phyloP scores from a whole-genome alignment of 2,797 vertebrate species.

The Anas bahamensis region DNA sequence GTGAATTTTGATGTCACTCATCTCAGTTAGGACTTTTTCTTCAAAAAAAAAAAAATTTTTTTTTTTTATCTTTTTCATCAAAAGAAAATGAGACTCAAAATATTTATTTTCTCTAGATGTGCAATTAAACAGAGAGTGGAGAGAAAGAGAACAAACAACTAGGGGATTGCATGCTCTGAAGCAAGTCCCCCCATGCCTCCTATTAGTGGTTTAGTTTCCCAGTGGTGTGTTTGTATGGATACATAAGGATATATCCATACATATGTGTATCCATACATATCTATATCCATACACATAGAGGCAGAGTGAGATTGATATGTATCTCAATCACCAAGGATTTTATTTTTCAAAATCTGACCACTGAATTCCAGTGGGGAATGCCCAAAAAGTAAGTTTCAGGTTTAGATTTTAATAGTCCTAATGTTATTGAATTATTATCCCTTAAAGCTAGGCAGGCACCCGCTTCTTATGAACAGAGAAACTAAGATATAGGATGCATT shows the following conservation, averaged over 20 bases:
- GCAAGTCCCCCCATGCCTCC: not conserved
- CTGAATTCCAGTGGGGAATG: not conserved
- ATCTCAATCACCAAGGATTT: not conserved
- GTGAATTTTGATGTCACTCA: not conserved
- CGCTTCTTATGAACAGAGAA: not conserved
- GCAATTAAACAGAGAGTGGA: not conserved
- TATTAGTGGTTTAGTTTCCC: not conserved
- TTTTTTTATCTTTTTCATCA: not conserved
- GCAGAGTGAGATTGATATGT: no score
- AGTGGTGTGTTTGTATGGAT: no score
- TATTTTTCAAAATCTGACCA: not conserved
- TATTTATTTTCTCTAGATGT: not conserved
- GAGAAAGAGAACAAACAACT: not conserved
- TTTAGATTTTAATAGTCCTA: not conserved
- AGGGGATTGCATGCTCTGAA: not conserved
- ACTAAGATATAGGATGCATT: not conserved
- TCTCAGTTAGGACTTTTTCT: not conserved
- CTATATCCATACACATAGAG: no score
- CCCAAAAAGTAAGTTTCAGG: not conserved
- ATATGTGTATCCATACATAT: no score
- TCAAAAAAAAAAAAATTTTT: not conserved
- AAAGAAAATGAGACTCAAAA: no score
- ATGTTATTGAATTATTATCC: not conserved
- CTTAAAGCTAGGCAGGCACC: not conserved
- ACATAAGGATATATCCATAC: no score